Evolutionary conservation across 2,113 vertebrate genomes (phyloP), one percentile per base, ranked within the genome.

Genomic region (Poicephalus gulielmi): DNA sequence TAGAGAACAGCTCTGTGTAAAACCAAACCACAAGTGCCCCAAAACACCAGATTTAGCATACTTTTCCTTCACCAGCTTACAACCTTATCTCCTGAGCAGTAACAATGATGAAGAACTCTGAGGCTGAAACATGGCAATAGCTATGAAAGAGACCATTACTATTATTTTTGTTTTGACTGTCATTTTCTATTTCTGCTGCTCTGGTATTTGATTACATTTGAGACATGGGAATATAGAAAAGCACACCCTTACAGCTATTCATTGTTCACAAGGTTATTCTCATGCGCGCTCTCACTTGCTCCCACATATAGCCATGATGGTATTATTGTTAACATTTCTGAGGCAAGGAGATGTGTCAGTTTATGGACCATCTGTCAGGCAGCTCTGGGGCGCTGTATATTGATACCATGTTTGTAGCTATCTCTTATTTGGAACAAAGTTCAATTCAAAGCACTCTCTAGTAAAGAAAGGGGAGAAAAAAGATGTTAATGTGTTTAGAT

Each of bases 401-500:
- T 50, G 60, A 93, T 64, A 46, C 49, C 50, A 5, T 25, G 73
- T 46, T 95, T 81, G 41, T 60, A 93, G 80, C 71, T 78, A 49
- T 68, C 50, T 28, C 90, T 95, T 75, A 88, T 49, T 95, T 94
- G 87, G 59, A 85, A 59, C 77, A 90, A 96, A 95, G 87, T 97
- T 98, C 44, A 89, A 73, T 95, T 93, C 77, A 97, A 95, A 97
- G 88, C 80, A 83, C 49, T 88, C 90, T 78, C 52, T 91, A 92
- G 70, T 92, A 91, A 11, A 75, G 73, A 79, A 91, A 94, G 43
- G 75, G 37, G 57, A 81, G 66, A 89, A 95, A 96, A 96, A 87
- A 96, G 55, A 96, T 91, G 94, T 96, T 96, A 97, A 96, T 97
- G 86, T 97, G 92, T 97, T 98, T 98, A 97, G 87, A 97, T 98